Evolutionary conservation across 2,888 invertebrate genomes (phyloP), one percentile per base, ranked within the genome.

Genomic region (Dicranocentrus wangi): DNA sequence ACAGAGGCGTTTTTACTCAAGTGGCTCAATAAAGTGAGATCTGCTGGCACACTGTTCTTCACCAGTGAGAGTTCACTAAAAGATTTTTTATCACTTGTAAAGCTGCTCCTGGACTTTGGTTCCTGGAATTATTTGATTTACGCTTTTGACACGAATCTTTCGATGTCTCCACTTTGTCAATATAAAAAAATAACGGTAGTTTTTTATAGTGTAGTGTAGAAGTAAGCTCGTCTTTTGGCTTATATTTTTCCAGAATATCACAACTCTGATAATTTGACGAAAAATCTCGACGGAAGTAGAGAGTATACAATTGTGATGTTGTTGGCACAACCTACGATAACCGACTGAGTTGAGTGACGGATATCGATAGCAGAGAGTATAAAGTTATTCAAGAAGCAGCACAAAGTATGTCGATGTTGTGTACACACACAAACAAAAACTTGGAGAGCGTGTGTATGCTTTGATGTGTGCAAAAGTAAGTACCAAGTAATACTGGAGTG

Each of bases 251-350:
- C 27, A 55, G 58, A 39, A 53, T 53, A 75, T 75, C 66, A 75
- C 73, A 55, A 58, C 1, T 19, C 32, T 28, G 42, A 58, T 43
- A 23, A 19, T 66, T 66, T 28, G 15, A 58, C 21, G 55, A 69
- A n/a, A 47, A 68, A 76, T 69, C 68, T 76, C 60, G 66, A 43
- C 65, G 76, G 68, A 76, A 60, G 68, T 66, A 42, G 53, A 28
- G 39, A 39, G 19, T 69, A 23, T 66, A 47, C 66, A 66, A 17
- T 23, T 8, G 7, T 39, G 43, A 63, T 76, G 60, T 76, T 76
- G 76, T 76, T 76, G 76, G 76, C 76, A 76, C 76, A 76, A 76
- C 58, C 75, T 75, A 75, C 75, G 66, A 75, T 75, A 75, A 75
- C 76, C 76, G 76, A 76, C 76, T 76, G 76, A 28, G 32, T n/a